Evolutionary conservation across 2,888 invertebrate genomes (phyloP).

Genomic region (Crepidodera aurea): DNA sequence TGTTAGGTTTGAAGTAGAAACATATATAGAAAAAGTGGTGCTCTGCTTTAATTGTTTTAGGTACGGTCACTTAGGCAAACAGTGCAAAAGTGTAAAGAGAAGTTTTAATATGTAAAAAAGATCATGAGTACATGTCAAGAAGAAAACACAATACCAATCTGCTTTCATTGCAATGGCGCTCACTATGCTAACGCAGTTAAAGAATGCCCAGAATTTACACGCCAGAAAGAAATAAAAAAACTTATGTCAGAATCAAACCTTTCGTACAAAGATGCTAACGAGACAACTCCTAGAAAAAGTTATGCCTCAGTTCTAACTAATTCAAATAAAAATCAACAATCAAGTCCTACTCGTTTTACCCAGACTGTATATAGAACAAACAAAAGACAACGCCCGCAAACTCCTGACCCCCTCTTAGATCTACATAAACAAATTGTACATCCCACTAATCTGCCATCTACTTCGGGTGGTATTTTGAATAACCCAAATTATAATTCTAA

Average conservation of each 20-base stretch:
- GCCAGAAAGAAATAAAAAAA: slow-evolving; percentile 16
- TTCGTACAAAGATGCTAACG: slow-evolving; percentile 9
- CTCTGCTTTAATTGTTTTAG: slow-evolving; percentile 14
- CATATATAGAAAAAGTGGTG: slow-evolving; percentile 9
- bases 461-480: not conserved
- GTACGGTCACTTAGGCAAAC: slow-evolving; percentile 15
- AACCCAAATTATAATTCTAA: not conserved
- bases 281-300: not conserved
- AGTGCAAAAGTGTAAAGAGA: not conserved
- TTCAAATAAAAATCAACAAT: not conserved
- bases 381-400: not conserved
- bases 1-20: not conserved
- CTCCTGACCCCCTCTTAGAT: not conserved
- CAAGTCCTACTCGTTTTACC: not conserved
- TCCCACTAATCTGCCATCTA: not conserved
- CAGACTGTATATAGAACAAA: not conserved
- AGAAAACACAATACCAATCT: not conserved
- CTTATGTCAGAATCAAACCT: slow-evolving; percentile 3
- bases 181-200: slow-evolving; percentile 2
- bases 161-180: slow-evolving; percentile 5
- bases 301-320: not conserved
- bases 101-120: no score
- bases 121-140: no score
- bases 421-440: not conserved
- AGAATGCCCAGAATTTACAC: slow-evolving; percentile 11